Conservation (phyloP, 2,888 invertebrate genomes). For the Endotricha flammealis region DNA sequence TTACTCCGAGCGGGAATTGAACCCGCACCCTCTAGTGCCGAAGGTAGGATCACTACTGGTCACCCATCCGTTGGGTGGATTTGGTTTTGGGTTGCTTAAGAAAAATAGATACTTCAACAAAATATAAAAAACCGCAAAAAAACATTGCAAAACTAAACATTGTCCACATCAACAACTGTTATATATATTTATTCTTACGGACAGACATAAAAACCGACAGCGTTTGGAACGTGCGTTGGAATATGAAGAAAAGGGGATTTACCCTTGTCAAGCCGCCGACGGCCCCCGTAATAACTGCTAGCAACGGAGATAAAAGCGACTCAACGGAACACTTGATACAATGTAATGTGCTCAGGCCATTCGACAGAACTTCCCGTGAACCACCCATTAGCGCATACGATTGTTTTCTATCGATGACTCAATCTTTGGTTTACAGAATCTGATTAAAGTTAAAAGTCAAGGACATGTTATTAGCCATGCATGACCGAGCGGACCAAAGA, state of each 20-base stretch:
- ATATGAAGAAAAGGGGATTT: conserved; percentile 71
- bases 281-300: conserved; percentile 55
- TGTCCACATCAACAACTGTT: conserved; percentile 26
- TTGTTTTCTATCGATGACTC: too few species aligned
- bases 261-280: conserved; percentile 66
- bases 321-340: conserved; percentile 31
- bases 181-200: conserved; percentile 34
- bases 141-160: too few species aligned
- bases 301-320: conserved; percentile 53
- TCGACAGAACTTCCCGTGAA: background rate
- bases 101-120: background rate
- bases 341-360: conserved; percentile 16
- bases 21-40: too few species aligned
- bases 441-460: too few species aligned
- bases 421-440: too few species aligned
- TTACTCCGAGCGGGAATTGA: too few species aligned
- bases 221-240: conserved; percentile 28
- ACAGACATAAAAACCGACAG: conserved; percentile 37
- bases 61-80: too few species aligned
- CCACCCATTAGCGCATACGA: background rate
- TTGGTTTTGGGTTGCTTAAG: background rate
- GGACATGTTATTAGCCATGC: too few species aligned
- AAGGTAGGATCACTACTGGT: too few species aligned
- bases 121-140: background rate
- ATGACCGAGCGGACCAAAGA: too few species aligned